Conservation (phyloP, 2,797 vertebrate genomes). For the Epinephelus malabaricus region DNA sequence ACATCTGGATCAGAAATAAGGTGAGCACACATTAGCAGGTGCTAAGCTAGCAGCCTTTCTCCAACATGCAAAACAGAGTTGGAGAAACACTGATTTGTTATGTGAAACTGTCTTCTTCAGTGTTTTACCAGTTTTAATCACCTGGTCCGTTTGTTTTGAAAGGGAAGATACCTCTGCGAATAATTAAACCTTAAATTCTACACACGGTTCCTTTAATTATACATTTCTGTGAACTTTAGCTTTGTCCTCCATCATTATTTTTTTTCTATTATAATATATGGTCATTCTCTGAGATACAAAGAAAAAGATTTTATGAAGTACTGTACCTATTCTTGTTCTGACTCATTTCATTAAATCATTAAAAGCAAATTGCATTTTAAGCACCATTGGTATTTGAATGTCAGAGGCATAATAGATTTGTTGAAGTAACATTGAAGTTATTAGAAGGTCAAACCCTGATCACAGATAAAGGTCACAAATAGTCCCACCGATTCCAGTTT, state of each 20-base stretch:
- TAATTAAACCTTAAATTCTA: no score
- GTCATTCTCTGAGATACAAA: constrained; percentile 63
- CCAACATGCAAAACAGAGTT: no score
- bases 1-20: no score
- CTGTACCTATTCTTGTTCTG: constrained; percentile 50
- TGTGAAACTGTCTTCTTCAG: no score
- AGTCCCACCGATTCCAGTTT: constrained; percentile 45
- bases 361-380: constrained; percentile 69
- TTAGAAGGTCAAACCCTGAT: constrained; percentile 58
- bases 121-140: no score
- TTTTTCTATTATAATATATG: constrained; percentile 53
- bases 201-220: constrained; percentile 6
- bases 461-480: constrained; percentile 58
- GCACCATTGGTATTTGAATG: constrained; percentile 67
- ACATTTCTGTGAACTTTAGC: constrained; percentile 45
- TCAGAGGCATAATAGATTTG: constrained; percentile 68
- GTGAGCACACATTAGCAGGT: no score
- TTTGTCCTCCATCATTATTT: constrained; percentile 35
- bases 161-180: no score
- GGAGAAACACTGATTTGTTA: no score
- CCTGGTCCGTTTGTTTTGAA: no score
- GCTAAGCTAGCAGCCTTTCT: no score
- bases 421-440: constrained; percentile 61
- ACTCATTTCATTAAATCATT: constrained; percentile 78
- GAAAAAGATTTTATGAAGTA: constrained; percentile 67